Percentiles rank a stretch among this genome's conserved stretches.
Conservation (phyloP, 2,888 invertebrate species). For the Ptilodon capucinus region DNA sequence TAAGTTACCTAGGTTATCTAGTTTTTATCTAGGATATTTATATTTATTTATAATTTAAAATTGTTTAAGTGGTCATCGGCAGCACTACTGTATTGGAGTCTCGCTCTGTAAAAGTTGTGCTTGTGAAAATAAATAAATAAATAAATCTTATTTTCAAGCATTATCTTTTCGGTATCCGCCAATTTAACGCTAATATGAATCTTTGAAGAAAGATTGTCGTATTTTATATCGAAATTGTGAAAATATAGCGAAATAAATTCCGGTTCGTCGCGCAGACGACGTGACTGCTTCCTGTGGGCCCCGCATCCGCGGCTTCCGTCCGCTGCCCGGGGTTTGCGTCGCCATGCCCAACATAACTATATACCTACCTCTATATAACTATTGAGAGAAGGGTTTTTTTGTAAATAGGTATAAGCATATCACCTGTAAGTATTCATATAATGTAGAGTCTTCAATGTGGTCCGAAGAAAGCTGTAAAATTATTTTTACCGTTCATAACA, state of each 20-base stretch:
- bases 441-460: too few relatives aligned
- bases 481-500: too few relatives aligned
- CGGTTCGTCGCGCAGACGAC: constrained; percentile 34
- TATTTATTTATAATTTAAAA: too few relatives aligned
- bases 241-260: constrained; percentile 38
- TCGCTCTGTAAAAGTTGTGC: too few relatives aligned
- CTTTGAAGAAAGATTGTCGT: constrained; percentile 2
- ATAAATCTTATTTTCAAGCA: neutral
- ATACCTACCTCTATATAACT: neutral
- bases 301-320: constrained; percentile 47
- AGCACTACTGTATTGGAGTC: too few relatives aligned
- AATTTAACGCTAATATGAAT: constrained; percentile 29
- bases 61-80: too few relatives aligned
- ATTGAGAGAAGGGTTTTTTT: too few relatives aligned
- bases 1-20: too few relatives aligned
- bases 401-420: too few relatives aligned
- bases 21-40: too few relatives aligned
- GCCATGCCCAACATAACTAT: neutral
- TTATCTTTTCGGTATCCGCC: constrained; percentile 7
- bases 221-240: constrained; percentile 26
- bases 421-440: too few relatives aligned
- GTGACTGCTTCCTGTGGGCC: constrained; percentile 44
- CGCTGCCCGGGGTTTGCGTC: constrained; percentile 11
- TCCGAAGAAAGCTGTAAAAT: too few relatives aligned
- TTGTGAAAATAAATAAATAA: neutral